Conservation (phyloP, 2,888 invertebrate genomes). For the Hybos culiciformis region DNA sequence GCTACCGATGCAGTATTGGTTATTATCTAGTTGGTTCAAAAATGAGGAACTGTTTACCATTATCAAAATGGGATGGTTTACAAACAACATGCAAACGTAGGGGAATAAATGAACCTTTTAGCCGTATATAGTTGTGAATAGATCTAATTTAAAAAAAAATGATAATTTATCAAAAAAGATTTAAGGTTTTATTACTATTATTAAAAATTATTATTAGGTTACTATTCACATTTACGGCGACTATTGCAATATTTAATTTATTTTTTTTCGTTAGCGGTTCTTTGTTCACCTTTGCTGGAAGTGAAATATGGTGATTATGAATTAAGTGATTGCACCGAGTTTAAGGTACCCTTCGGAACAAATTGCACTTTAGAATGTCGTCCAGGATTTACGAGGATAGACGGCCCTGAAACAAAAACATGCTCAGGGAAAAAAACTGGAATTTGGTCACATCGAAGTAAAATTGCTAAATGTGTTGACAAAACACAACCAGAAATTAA, state of each 20-base stretch:
- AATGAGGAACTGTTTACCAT: conserved; percentile 48
- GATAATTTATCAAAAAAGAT: too few relatives aligned
- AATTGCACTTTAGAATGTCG: conserved; percentile 45
- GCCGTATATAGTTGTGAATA: background rate
- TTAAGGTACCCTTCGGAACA: conserved; percentile 43
- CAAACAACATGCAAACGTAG: conserved; percentile 51
- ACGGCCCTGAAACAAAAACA: conserved; percentile 39
- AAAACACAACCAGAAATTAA: conserved; percentile 15
- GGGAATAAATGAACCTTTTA: conserved; percentile 8
- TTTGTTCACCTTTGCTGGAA: conserved; percentile 38
- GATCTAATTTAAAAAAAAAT: too few relatives aligned
- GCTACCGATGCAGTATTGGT: conserved; percentile 48
- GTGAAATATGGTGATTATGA: conserved; percentile 40
- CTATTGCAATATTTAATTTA: background rate
- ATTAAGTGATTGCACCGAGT: conserved; percentile 40
- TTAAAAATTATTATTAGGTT: background rate
- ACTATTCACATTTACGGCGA: background rate
- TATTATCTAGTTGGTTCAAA: conserved; percentile 48
- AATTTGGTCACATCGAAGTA: conserved; percentile 39
- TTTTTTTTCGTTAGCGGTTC: conserved; percentile 25
- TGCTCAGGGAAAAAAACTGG: conserved; percentile 42
- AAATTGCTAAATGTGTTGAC: conserved; percentile 38
- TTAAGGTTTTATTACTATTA: too few relatives aligned
- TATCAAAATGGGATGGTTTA: conserved; percentile 55
- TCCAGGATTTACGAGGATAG: conserved; percentile 43